A percentile compares a stretch with the other conserved stretches of the same genome.
Conservation (phyloP, 2,797 vertebrate species). For the Coregonus suidteri region DNA sequence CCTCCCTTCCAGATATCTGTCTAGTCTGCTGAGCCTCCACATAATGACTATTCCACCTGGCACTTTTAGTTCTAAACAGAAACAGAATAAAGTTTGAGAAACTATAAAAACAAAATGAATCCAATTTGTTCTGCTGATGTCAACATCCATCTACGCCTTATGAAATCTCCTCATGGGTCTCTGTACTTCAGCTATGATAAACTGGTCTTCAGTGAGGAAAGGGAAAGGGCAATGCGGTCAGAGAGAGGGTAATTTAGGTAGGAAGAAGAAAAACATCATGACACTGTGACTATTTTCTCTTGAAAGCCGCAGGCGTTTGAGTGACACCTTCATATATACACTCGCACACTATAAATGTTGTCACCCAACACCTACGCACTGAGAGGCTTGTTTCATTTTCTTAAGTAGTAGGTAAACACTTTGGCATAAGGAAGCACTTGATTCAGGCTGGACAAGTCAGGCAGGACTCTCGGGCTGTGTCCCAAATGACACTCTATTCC, state of each 20-base stretch:
- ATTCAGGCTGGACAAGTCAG: slow-evolving; percentile 60
- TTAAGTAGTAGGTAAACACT: slow-evolving; percentile 65
- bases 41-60: slow-evolving; percentile 68
- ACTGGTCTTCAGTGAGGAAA: slow-evolving; percentile 16
- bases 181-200: background rate
- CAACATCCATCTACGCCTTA: slow-evolving; percentile 10
- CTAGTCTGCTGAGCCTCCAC: slow-evolving; percentile 11
- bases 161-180: background rate
- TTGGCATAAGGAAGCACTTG: slow-evolving; percentile 76
- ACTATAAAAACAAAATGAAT: slow-evolving; percentile 40
- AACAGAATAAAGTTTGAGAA: slow-evolving; percentile 38
- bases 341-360: slow-evolving; percentile 19
- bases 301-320: slow-evolving; percentile 35
- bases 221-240: slow-evolving; percentile 5
- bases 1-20: slow-evolving; percentile 36
- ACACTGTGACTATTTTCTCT: slow-evolving; percentile 40
- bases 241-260: slow-evolving; percentile 21
- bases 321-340: slow-evolving; percentile 35
- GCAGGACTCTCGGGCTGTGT: slow-evolving; percentile 49
- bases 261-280: slow-evolving; percentile 34
- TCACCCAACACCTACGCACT: slow-evolving; percentile 24
- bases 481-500: background rate
- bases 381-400: slow-evolving; percentile 64
- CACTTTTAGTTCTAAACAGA: slow-evolving; percentile 28
- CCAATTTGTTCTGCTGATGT: slow-evolving; percentile 35